Evolutionary conservation across 2,888 invertebrate genomes (phyloP).

Genomic region (Herminia tarsipennalis): DNA sequence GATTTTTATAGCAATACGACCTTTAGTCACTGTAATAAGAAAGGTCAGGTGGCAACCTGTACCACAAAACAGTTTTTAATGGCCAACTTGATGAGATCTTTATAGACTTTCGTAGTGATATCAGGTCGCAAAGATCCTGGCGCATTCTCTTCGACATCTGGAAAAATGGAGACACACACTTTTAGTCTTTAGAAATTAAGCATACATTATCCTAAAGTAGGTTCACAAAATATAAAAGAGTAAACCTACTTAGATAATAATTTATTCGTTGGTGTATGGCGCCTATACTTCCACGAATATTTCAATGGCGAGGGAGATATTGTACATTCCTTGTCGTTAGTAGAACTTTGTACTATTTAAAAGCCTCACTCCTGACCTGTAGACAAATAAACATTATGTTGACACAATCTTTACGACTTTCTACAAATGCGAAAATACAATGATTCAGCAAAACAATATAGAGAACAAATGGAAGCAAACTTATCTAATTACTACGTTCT

Average conservation of each 20-base stretch:
- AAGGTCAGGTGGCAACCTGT: neutral
- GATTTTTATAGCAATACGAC: neutral
- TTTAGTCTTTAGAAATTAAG: neutral
- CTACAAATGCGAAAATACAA: neutral
- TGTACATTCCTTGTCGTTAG: too few species aligned
- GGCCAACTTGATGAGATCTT: neutral
- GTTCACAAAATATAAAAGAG: neutral
- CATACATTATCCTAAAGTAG: neutral
- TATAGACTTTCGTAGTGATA: slow-evolving; percentile 1
- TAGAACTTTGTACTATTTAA: too few species aligned
- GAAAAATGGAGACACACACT: too few species aligned
- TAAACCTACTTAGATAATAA: neutral
- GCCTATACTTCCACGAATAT: neutral
- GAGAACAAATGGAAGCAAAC: too few species aligned
- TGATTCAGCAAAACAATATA: too few species aligned
- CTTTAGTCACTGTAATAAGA: neutral
- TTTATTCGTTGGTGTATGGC: neutral
- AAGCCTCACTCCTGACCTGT: neutral
- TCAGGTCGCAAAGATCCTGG: neutral
- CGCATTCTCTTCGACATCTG: slow-evolving; percentile 3
- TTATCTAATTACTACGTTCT: too few species aligned
- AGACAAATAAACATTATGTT: neutral
- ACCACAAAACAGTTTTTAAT: neutral
- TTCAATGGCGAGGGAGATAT: neutral
- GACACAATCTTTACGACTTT: neutral